Base-by-base conservation (phyloP, 2,113 vertebrate species). In the Onychorhynchus coronatus region DNA sequence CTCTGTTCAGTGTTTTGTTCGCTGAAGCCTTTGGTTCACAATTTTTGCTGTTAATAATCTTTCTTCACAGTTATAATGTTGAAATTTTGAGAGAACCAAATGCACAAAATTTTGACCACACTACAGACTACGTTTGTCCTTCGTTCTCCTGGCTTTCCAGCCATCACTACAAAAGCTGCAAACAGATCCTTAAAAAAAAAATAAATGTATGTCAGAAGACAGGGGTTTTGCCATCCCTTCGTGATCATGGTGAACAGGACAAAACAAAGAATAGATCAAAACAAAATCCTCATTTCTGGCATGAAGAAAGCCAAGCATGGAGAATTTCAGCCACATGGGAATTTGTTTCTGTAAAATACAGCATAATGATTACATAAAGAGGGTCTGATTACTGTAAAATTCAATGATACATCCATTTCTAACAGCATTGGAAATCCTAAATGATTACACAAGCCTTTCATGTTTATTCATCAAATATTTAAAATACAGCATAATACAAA, bases 381-480 rank as follows among this genome's bases (percentile, higher is more conserved):
- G 19, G 46, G 35, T 95, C 92, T 94, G 89, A 91, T 93, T 95
- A 63, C 67, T 56, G 42, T 89, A 92, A 89, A 94, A 96, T 77
- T 91, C 89, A 92, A n/a, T 56, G 75, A 79, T 73, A 94, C 31
- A 30, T 55, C 33, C 80, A 84, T 89, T 95, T 93, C 90, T 44
- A 88, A 79, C 9, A 1, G 53, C 66, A 81, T 0, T 65, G 39
- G 39, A 93, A 93, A 87, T 72, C 61, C 80, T 92, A 72, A 80
- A 61, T 77, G 52, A 84, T 91, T 95, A 95, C 76, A 92, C 39
- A 84, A 53, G 52, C n/a, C 72, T 81, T 93, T 92, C 95, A 92
- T 84, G 76, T 91, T 87, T 93, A 95, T 91, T 91, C 80, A 91
- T 95, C 65, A 78, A 95, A 89, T 93, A 89, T 81, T 93, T 91